A percentile compares a stretch with the other conserved stretches of the same genome.
These are phyloP conservation scores for Malthinus flaveolus DNA, from an alignment of 2,888 invertebrate genomes.

Conservation along the genomic window DNA sequence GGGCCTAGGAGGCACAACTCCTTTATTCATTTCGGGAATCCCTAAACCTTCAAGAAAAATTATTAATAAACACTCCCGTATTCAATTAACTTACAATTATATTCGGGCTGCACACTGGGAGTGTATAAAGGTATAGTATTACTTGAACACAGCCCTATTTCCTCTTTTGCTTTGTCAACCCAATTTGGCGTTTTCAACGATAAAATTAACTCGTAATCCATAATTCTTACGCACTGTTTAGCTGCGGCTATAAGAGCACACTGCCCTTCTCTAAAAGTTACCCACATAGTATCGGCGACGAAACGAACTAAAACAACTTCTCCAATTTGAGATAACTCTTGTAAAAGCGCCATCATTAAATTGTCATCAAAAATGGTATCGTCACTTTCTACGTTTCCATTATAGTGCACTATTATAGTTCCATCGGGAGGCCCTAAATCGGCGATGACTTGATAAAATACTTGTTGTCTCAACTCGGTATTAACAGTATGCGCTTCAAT, in stretches of 20 bases:
- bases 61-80: constrained; percentile 1
- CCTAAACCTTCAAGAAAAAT: constrained; percentile 46
- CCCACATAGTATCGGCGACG: constrained; percentile 86
- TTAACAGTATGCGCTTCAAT: constrained; percentile 84
- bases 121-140: constrained; percentile 77
- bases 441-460: constrained; percentile 78
- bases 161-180: constrained; percentile 79
- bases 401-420: constrained; percentile 76
- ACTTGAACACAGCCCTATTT: constrained; percentile 81
- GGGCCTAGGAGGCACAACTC: constrained; percentile 35
- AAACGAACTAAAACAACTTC: constrained; percentile 91
- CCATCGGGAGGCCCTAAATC: constrained; percentile 94
- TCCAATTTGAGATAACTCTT: constrained; percentile 81
- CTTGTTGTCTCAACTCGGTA: constrained; percentile 71
- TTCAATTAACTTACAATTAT: constrained; percentile 47
- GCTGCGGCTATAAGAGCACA: constrained; percentile 76
- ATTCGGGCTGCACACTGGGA: constrained; percentile 48
- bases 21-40: constrained; percentile 57
- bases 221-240: constrained; percentile 50
- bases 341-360: constrained; percentile 77
- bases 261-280: constrained; percentile 89
- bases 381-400: constrained; percentile 51
- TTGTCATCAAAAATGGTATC: constrained; percentile 76
- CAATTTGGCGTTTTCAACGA: constrained; percentile 84
- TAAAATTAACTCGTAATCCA: constrained; percentile 69